A percentile compares a stretch with the other conserved stretches of the same genome.
phyloP scores from a whole-genome alignment of 2,113 vertebrate species.

The Peromyscus polionotus region DNA sequence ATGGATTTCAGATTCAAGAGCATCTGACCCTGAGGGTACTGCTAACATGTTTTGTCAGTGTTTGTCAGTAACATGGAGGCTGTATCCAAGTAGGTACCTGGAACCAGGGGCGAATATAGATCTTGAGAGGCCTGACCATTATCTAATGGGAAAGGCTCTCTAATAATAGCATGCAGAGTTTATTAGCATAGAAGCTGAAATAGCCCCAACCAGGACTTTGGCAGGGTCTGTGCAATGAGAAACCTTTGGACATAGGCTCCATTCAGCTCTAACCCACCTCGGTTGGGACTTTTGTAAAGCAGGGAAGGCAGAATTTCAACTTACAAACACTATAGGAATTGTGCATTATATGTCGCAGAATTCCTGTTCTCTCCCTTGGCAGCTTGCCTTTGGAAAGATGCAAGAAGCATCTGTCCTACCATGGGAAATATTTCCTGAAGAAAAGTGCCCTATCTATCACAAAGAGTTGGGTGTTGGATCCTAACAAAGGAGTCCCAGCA shows the following conservation, averaged over 20 bases:
- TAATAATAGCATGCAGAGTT: not conserved
- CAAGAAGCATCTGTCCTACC: not conserved
- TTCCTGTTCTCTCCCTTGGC: not conserved
- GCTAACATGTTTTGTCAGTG: not conserved
- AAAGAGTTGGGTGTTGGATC: not conserved
- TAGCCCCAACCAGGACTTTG: not conserved
- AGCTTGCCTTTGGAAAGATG: conserved; percentile 8
- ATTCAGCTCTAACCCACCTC: not conserved
- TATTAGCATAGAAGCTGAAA: not conserved
- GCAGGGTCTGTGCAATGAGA: not conserved
- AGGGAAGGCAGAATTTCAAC: not conserved
- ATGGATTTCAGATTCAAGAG: conserved; percentile 38
- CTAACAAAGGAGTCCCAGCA: not conserved
- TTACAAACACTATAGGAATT: not conserved
- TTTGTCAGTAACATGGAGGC: not conserved
- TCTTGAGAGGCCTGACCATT: not conserved
- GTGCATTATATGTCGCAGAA: not conserved
- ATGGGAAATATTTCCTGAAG: not conserved
- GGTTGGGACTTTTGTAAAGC: not conserved
- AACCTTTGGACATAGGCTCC: not conserved
- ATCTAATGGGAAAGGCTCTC: not conserved
- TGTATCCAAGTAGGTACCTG: not conserved
- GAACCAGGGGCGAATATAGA: not conserved
- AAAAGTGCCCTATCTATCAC: not conserved
- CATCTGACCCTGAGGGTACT: not conserved